These are phyloP conservation scores for Neomonachus schauinslandi DNA, from an alignment of 2,113 vertebrate species.

Conservation along the genomic window DNA sequence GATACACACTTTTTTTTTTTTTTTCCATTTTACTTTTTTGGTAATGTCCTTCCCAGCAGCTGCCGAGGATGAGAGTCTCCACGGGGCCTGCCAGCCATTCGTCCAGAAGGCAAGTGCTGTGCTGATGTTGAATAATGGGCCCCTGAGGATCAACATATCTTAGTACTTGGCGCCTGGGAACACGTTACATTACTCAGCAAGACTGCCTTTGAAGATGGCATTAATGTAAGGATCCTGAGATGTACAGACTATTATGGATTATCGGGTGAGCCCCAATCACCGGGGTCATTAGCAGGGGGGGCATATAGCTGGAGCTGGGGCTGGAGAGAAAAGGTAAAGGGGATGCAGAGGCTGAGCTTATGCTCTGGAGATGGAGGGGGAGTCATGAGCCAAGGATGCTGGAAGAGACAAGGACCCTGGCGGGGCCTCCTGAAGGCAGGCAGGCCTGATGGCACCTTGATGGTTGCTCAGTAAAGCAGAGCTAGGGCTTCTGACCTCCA, in stretches of 20 bases:
- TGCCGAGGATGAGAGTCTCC: slow-evolving; percentile 37
- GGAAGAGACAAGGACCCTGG: neutral
- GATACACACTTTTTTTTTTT: neutral
- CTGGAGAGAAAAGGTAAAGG: neutral
- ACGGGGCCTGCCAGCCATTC: neutral
- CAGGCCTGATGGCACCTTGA: neutral
- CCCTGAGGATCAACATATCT: too few relatives aligned
- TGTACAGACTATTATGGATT: too few relatives aligned
- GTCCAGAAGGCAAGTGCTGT: rapidly evolving
- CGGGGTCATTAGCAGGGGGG: neutral
- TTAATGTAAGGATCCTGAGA: neutral
- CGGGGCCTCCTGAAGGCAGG: neutral
- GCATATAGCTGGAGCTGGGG: too few relatives aligned
- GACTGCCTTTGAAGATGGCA: neutral
- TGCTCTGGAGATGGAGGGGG: neutral
- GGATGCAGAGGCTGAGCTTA: neutral
- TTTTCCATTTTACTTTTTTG: slow-evolving; percentile 53
- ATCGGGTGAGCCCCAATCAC: neutral
- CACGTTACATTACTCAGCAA: neutral
- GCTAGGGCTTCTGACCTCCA: neutral
- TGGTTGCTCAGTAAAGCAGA: rapidly evolving
- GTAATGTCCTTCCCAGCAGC: slow-evolving; percentile 22
- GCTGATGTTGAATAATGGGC: neutral
- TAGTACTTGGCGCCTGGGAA: too few relatives aligned
- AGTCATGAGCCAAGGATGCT: rapidly evolving